These are phyloP conservation scores for Elegia similella DNA, from an alignment of 2,888 invertebrate genomes.

Conservation along the genomic window DNA sequence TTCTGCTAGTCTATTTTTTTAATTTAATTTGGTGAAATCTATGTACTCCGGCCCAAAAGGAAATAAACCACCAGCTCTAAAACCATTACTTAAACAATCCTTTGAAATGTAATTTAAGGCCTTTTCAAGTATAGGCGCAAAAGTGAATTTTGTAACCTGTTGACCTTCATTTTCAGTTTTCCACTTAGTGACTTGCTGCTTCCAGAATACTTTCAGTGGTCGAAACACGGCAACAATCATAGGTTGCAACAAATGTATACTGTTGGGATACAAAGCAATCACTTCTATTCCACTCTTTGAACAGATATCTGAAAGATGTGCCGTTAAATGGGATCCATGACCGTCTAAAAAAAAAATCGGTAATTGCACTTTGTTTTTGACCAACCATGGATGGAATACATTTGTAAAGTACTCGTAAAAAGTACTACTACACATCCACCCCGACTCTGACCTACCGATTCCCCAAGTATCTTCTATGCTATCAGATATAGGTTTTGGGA, in stretches of 20 bases:
- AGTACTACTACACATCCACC: conserved; percentile 17
- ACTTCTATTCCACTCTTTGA: conserved; percentile 30
- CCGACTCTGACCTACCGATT: conserved; percentile 12
- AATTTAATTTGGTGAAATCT: no score
- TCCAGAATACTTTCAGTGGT: conserved; percentile 30
- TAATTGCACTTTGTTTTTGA: no score
- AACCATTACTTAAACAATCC: conserved; percentile 31
- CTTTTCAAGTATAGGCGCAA: conserved; percentile 29
- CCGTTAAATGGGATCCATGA: no score
- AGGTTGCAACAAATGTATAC: conserved; percentile 29
- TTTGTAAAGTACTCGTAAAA: conserved; percentile 13
- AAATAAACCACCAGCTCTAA: conserved; percentile 24
- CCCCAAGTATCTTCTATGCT: not conserved
- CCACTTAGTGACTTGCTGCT: conserved; percentile 27
- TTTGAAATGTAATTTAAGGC: conserved; percentile 23
- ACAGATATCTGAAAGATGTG: no score
- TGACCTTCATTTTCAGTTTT: conserved; percentile 26
- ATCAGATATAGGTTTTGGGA: no score
- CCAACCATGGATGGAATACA: no score
- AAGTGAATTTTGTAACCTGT: conserved; percentile 29
- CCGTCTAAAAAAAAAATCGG: no score
- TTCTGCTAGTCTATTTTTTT: no score
- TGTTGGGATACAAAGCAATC: conserved; percentile 20
- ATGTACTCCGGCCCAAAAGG: no score
- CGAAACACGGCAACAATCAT: conserved; percentile 31